Evolutionary conservation across 2,113 vertebrate genomes (phyloP).

Genomic region (Xiphophorus couchianus): DNA sequence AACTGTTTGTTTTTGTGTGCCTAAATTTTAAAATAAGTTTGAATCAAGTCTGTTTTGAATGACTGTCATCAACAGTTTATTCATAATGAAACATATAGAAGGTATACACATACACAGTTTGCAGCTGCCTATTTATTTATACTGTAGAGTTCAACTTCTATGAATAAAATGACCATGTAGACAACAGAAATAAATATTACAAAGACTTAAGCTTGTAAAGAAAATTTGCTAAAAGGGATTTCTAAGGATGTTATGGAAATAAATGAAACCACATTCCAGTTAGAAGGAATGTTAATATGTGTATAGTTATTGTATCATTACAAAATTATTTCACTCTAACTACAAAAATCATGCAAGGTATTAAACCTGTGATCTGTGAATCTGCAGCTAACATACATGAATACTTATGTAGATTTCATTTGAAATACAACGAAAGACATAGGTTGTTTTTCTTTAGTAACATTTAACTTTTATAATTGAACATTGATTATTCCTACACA

Average conservation of each 20-base stretch:
- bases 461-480: not conserved
- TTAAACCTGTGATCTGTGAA: not conserved
- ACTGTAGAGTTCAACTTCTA: no score
- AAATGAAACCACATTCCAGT: not conserved
- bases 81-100: not conserved
- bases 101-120: not conserved
- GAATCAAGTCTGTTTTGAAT: not conserved
- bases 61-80: not conserved
- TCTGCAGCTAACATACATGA: not conserved
- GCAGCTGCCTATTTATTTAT: no score
- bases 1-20: no score
- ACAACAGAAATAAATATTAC: not conserved
- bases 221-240: not conserved
- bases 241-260: not conserved
- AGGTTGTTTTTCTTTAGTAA: not conserved
- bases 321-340: not conserved
- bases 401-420: not conserved
- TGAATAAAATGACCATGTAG: not conserved
- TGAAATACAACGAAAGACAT: not conserved
- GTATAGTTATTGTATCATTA: not conserved
- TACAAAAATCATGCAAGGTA: not conserved
- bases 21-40: not conserved
- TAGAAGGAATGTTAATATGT: not conserved
- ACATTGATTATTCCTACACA: not conserved
- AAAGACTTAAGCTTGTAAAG: not conserved